These are phyloP conservation scores for Harpagifer antarcticus DNA, from an alignment of 2,797 vertebrate species.

Conservation along the genomic window DNA sequence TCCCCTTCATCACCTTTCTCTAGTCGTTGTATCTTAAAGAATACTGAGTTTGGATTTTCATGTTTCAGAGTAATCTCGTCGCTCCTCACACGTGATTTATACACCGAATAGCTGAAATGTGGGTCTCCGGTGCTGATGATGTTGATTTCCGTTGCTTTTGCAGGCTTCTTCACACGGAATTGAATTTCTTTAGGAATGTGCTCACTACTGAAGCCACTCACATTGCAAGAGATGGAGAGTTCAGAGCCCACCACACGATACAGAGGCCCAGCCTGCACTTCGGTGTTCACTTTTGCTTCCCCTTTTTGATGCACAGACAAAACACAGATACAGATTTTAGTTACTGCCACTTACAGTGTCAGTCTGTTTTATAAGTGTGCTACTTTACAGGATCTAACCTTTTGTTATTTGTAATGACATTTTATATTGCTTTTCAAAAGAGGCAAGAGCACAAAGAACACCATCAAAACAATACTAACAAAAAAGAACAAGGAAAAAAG, in stretches of 20 bases:
- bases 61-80: constrained; percentile 68
- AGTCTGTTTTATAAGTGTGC: not conserved
- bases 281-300: constrained; percentile 69
- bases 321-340: constrained; percentile 4
- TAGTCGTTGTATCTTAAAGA: constrained; percentile 74
- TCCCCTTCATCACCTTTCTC: constrained; percentile 72
- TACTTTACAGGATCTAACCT: not conserved
- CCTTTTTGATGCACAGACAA: constrained; percentile 63
- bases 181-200: constrained; percentile 52
- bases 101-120: constrained; percentile 28
- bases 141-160: accelerated
- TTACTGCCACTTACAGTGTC: not conserved
- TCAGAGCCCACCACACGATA: constrained; percentile 74
- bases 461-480: too few species aligned
- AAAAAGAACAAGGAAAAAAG: too few species aligned
- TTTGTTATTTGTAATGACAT: not conserved
- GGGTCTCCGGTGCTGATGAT: constrained; percentile 63
- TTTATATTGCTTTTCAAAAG: too few species aligned
- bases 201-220: constrained; percentile 61
- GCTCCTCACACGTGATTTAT: accelerated
- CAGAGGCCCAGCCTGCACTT: constrained; percentile 79
- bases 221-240: constrained; percentile 80
- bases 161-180: constrained; percentile 51
- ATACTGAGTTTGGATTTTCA: constrained; percentile 62
- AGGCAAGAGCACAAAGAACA: too few species aligned